Conservation (phyloP, 2,888 invertebrate species). For the Tridacna gigas region DNA sequence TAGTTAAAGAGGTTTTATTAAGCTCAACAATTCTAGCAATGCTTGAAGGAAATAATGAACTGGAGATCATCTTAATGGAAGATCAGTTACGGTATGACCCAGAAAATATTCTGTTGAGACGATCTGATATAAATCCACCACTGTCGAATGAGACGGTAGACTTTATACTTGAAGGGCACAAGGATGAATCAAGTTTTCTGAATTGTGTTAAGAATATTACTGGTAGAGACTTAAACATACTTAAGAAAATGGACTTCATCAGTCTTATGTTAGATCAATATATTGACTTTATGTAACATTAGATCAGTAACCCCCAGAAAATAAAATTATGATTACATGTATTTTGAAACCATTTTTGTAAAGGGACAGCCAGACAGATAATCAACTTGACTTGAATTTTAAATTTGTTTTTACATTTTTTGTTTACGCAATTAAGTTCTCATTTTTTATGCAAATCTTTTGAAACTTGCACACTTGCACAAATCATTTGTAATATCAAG, state of each 20-base stretch:
- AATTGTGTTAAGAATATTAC: not conserved
- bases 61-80: constrained; percentile 59
- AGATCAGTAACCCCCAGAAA: too few relatives aligned
- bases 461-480: too few relatives aligned
- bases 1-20: constrained; percentile 65
- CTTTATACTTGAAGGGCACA: not conserved
- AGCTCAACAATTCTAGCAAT: constrained; percentile 61
- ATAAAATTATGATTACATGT: too few relatives aligned
- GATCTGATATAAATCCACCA: not conserved
- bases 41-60: constrained; percentile 52
- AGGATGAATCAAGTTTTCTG: not conserved
- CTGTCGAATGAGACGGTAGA: not conserved
- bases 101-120: not conserved
- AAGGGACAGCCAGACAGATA: too few relatives aligned
- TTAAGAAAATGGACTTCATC: constrained; percentile 6
- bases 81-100: constrained; percentile 57
- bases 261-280: constrained; percentile 9
- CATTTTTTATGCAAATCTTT: too few relatives aligned
- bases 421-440: too few relatives aligned
- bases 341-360: too few relatives aligned
- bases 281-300: not conserved
- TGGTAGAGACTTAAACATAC: not conserved
- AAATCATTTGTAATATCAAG: too few relatives aligned
- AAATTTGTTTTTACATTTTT: too few relatives aligned
- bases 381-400: too few relatives aligned